Conservation (phyloP, 2,113 vertebrate genomes). For the Puffinus mauretanicus region DNA sequence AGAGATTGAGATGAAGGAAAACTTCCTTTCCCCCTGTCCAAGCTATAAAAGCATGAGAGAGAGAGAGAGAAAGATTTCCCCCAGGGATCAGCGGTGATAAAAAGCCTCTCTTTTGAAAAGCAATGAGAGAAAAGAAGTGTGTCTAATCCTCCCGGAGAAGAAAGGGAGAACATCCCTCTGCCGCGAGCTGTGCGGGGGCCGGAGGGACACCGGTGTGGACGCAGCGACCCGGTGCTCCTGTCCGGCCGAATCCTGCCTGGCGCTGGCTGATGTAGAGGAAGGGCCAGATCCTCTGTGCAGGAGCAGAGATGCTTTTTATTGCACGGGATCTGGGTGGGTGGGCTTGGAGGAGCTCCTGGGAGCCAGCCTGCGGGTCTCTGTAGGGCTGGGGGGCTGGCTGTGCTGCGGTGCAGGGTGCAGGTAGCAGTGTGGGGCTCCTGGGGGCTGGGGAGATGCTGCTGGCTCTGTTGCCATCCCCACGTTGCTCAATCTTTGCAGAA, state of each 20-base stretch:
- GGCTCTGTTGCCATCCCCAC: not conserved
- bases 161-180: slow-evolving; percentile 45
- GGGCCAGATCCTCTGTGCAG: not conserved
- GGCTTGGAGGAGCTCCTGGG: not conserved
- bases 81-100: slow-evolving; percentile 32
- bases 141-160: slow-evolving; percentile 43
- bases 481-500: not conserved
- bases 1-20: slow-evolving; percentile 33
- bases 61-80: not conserved
- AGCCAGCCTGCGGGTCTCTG: not conserved
- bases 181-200: not conserved
- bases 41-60: not conserved
- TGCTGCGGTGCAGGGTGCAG: not conserved
- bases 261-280: not conserved
- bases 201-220: not conserved
- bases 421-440: fast-evolving
- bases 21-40: slow-evolving; percentile 14
- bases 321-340: fast-evolving
- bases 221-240: not conserved
- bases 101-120: slow-evolving; percentile 53
- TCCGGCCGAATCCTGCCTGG: not conserved
- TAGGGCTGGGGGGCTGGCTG: not conserved
- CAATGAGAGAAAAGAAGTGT: slow-evolving; percentile 35
- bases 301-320: not conserved
- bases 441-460: not conserved